Evolutionary conservation across 2,113 vertebrate genomes (phyloP).

Genomic region (Catharus fuscescens): DNA sequence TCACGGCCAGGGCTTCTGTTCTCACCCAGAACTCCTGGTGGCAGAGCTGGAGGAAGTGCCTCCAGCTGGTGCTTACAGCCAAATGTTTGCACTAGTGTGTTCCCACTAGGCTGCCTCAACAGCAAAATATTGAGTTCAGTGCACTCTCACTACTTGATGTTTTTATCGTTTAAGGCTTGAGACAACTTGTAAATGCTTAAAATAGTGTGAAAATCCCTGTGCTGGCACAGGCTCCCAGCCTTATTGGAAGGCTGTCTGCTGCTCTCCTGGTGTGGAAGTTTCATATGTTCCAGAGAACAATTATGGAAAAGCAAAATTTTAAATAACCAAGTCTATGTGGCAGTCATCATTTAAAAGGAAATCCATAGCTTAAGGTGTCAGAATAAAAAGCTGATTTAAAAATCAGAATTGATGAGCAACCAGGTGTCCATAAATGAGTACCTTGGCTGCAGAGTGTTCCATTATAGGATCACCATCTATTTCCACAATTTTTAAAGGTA

Average conservation of each 20-base stretch:
- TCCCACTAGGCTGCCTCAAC: conserved; percentile 27
- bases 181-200: conserved; percentile 57
- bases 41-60: not conserved
- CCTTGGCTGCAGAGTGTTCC: not conserved
- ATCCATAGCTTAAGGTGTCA: not conserved
- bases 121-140: conserved; percentile 49
- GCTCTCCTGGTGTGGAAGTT: not conserved
- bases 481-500: not conserved
- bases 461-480: fast-evolving
- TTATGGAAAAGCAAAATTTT: not conserved
- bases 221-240: not conserved
- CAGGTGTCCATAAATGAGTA: not conserved
- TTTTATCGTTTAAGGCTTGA: conserved; percentile 42
- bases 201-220: conserved; percentile 34
- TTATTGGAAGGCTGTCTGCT: conserved; percentile 30
- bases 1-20: not conserved
- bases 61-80: conserved; percentile 39
- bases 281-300: not conserved
- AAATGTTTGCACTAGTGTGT: not conserved
- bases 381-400: not conserved
- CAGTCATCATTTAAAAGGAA: not conserved
- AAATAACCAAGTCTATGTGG: not conserved
- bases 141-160: conserved; percentile 39
- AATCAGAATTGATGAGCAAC: not conserved
- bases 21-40: not conserved